Evolutionary conservation across 2,888 invertebrate species (phyloP), one percentile per base, ranked within the genome.

Genomic region (Caenorhabditis afra): DNA sequence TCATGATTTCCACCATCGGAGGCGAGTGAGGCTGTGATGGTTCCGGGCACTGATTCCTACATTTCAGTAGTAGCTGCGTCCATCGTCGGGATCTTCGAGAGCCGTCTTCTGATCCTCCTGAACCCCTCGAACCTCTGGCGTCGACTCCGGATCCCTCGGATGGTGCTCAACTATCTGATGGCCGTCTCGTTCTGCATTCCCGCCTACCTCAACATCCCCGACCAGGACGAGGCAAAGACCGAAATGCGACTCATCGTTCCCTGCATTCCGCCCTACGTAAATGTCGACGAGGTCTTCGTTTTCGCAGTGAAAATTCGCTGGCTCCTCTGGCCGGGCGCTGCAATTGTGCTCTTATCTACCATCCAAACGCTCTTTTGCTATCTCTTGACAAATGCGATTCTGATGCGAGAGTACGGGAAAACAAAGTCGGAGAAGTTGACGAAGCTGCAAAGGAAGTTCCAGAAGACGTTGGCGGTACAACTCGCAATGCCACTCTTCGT

Each of bases 71-170:
- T 45, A 29, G 18, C 10, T 18, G 44, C 55, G 11, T 55, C 55
- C 0, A 66, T 66, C n/a, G 20, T 66, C 2, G 12, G 47, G 3
- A 20, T 66, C 22, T 66, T 45, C n/a, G 66, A 66, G n/a, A 66
- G 55, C n/a, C 55, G 66, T 10, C 53, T 44, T 14, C 55, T 18
- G 37, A 20, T 66, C 1, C 11, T 66, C n/a, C 45, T 0, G 10
- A 11, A 7, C 5, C 41, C 45, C 16, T 47, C 18, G 10, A 0
- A 29, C 29, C 37, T 37, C 12, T 66, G 66, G 66, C 22, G 20
- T 35, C 10, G 23, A 8, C 2, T 20, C 12, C 22, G 65, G 35
- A 14, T 55, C 11, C 65, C 65, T 10, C 44, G 44, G 47, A 45
- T 22, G 20, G 2, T 47, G 18, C 0, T 45, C 14, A 64, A 64